A percentile compares a stretch with the other conserved stretches of the same genome.
Evolutionary conservation across 2,113 vertebrate genomes (phyloP).

Genomic region (Martes martes): DNA sequence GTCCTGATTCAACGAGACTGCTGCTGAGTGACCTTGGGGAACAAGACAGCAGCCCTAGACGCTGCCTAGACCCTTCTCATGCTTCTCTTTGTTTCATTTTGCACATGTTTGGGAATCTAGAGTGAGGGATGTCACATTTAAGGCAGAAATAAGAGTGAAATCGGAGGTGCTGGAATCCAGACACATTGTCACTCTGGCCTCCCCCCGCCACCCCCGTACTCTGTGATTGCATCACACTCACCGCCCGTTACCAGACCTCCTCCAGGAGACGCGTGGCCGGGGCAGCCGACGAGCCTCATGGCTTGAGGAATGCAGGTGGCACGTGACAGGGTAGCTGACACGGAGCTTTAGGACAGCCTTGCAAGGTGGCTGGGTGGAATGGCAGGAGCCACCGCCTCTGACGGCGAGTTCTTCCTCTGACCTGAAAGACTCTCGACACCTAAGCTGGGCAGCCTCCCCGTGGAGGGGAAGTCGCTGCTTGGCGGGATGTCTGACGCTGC

Average conservation of each 20-base stretch:
- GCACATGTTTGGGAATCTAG: background rate
- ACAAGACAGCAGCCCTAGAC: background rate
- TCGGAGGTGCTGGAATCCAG: background rate
- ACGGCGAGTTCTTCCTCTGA: background rate
- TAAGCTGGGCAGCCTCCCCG: background rate
- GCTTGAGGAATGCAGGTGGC: background rate
- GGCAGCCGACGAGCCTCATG: background rate
- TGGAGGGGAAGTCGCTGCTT: background rate
- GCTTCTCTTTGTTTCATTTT: background rate
- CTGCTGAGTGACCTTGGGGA: background rate
- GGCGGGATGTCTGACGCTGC: background rate
- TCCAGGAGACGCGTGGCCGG: background rate
- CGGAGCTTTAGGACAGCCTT: background rate
- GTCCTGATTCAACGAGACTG: background rate
- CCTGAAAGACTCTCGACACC: background rate
- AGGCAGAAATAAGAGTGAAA: background rate
- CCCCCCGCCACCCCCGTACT: background rate
- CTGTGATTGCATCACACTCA: background rate
- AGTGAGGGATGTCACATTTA: background rate
- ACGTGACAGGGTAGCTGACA: background rate
- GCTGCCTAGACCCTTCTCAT: background rate
- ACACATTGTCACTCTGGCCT: background rate
- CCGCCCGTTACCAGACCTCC: background rate
- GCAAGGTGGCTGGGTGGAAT: background rate
- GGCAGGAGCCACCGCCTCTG: background rate